Percentiles rank a stretch among this genome's conserved stretches.
Evolutionary conservation across 2,888 invertebrate genomes (phyloP).

Genomic region (Liodrosophila aerea): DNA sequence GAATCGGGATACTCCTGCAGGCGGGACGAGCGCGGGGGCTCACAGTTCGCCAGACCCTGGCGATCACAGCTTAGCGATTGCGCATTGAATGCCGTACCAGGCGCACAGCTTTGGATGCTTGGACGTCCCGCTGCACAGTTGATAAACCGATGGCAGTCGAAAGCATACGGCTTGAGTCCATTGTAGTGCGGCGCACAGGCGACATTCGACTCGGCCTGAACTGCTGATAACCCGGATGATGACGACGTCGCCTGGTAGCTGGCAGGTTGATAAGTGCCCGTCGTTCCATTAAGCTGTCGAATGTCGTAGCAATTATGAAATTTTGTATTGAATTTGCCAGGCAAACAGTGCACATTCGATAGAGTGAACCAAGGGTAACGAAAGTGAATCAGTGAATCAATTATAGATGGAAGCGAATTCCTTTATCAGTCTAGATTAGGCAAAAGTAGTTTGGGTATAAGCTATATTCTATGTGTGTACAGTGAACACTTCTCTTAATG

Average conservation of each 20-base stretch:
- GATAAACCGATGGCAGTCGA: conserved; percentile 86
- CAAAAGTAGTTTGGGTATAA: too few species aligned
- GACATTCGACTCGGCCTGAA: conserved; percentile 54
- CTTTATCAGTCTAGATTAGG: too few species aligned
- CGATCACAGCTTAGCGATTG: conserved; percentile 84
- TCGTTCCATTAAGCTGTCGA: too few species aligned
- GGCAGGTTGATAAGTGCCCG: conserved; percentile 66
- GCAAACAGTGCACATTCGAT: neutral
- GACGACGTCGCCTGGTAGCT: conserved; percentile 15
- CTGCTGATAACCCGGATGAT: conserved; percentile 67
- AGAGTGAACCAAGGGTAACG: too few species aligned
- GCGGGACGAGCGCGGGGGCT: conserved; percentile 22
- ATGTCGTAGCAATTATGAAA: neutral
- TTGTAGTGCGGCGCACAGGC: conserved; percentile 83
- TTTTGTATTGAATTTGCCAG: conserved; percentile 2
- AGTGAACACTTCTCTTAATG: too few species aligned
- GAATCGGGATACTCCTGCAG: conserved; percentile 33
- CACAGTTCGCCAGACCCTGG: conserved; percentile 20
- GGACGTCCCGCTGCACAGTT: conserved; percentile 87
- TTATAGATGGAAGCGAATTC: too few species aligned
- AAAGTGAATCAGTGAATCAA: too few species aligned
- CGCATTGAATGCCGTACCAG: conserved; percentile 87
- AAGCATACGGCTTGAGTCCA: conserved; percentile 85
- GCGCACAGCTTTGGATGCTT: conserved; percentile 85
- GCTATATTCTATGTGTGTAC: too few species aligned